Percentiles rank a stretch among this genome's conserved stretches.
Conservation (phyloP, 1,140 invertebrate species). For the Vollenhovia emeryi region DNA sequence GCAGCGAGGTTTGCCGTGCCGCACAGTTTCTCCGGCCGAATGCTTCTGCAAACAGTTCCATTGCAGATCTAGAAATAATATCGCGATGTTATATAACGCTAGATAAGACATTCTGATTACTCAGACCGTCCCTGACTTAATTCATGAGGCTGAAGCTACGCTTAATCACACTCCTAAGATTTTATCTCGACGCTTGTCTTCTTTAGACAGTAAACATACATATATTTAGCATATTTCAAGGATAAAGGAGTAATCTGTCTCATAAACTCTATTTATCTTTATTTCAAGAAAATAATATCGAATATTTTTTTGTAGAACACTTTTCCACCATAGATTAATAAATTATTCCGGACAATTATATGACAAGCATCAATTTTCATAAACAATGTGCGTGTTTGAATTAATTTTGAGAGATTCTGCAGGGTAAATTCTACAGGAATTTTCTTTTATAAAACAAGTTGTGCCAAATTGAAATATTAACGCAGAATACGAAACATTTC, state of each 20-base stretch:
- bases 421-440: neutral
- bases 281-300: neutral
- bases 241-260: neutral
- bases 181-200: constrained; percentile 14
- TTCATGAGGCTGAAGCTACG: constrained; percentile 1
- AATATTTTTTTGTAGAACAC: neutral
- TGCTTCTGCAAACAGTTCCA: constrained; percentile 21
- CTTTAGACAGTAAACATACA: no score
- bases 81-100: constrained; percentile 10
- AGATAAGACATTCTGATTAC: constrained; percentile 48
- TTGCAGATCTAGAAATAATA: constrained; percentile 49
- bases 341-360: neutral
- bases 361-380: neutral
- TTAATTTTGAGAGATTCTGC: neutral
- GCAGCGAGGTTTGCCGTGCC: constrained; percentile 18
- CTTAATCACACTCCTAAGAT: constrained; percentile 11
- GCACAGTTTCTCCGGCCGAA: constrained; percentile 16
- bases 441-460: no score
- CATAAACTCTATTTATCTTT: neutral
- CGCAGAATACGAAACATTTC: neutral
- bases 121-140: constrained; percentile 4
- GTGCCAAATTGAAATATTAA: no score
- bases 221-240: neutral
- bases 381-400: neutral
- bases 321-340: neutral